Percentiles rank a stretch among this genome's conserved stretches.
phyloP scores from a whole-genome alignment of 2,797 vertebrate species.

The Hypotaenidia philippensis region DNA sequence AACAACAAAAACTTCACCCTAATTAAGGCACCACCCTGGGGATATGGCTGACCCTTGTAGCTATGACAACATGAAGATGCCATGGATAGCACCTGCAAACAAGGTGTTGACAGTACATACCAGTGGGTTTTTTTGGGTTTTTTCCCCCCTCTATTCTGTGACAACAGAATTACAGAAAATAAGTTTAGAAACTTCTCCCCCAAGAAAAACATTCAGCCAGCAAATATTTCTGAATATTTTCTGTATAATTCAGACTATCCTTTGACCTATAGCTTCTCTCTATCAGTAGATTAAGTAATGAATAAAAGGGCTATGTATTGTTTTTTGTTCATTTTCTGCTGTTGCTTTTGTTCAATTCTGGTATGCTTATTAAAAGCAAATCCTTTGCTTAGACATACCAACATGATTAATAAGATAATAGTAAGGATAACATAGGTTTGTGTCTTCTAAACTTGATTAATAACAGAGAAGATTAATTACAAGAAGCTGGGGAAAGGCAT shows the following conservation, averaged over 20 bases:
- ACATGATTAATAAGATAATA: neutral
- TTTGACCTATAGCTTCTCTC: neutral
- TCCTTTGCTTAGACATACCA: neutral
- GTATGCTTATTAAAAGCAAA: neutral
- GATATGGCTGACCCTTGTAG: neutral
- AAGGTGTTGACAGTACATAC: rapidly evolving
- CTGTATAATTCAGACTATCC: neutral
- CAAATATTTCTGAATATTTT: neutral
- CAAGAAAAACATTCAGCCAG: neutral
- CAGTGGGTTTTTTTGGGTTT: neutral
- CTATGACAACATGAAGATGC: neutral
- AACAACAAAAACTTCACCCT: neutral
- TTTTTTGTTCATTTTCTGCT: neutral
- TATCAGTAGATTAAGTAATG: neutral
- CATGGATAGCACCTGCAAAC: neutral
- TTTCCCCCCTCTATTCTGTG: neutral
- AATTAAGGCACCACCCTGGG: neutral
- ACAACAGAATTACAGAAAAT: neutral
- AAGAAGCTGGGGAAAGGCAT: neutral
- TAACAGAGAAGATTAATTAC: neutral
- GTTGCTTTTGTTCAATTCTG: neutral
- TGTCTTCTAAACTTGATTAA: neutral
- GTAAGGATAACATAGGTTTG: neutral
- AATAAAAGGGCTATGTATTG: neutral
- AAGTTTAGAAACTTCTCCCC: neutral